Conservation (phyloP, 2,888 invertebrate genomes). For the Drosophila vallismaia region DNA sequence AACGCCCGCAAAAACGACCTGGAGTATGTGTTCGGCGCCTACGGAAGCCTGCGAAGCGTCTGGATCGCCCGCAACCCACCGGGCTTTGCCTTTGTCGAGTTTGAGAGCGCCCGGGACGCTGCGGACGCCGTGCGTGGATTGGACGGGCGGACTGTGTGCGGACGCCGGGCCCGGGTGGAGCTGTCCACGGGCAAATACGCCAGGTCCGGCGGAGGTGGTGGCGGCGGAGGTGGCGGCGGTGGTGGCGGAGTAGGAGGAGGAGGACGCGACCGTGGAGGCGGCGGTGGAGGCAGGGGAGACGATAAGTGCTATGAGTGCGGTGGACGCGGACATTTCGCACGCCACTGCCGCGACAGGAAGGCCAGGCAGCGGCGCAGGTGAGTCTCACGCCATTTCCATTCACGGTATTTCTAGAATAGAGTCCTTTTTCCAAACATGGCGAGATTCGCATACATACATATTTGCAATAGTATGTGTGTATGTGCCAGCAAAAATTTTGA, state of each 20-base stretch:
- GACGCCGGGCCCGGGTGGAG: conserved; percentile 95
- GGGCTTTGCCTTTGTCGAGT: conserved; percentile 97
- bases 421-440: conserved; percentile 41
- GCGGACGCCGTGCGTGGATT: conserved; percentile 92
- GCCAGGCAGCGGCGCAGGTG: conserved; percentile 85
- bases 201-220: conserved; percentile 72
- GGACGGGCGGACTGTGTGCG: conserved; percentile 93
- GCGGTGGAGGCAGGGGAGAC: conserved; percentile 84
- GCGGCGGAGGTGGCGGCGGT: conserved; percentile 68
- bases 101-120: conserved; percentile 94
- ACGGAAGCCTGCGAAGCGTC: conserved; percentile 95
- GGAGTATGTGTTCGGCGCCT: conserved; percentile 96
- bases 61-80: conserved; percentile 98
- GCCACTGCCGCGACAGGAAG: conserved; percentile 91
- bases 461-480: conserved; percentile 6
- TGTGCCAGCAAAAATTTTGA: conserved; percentile 49
- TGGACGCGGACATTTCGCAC: conserved; percentile 95
- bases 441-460: conserved; percentile 43
- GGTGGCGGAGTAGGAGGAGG: conserved; percentile 70
- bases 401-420: conserved; percentile 38
- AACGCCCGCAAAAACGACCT: conserved; percentile 96
- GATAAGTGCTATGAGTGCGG: conserved; percentile 98
- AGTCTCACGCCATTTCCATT: conserved; percentile 55
- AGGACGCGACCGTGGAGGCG: conserved; percentile 84
- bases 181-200: conserved; percentile 93